A percentile compares a stretch with the other conserved stretches of the same genome.
Evolutionary conservation across 2,113 vertebrate species (phyloP).

Genomic region (Chaetorhynchus papuensis): DNA sequence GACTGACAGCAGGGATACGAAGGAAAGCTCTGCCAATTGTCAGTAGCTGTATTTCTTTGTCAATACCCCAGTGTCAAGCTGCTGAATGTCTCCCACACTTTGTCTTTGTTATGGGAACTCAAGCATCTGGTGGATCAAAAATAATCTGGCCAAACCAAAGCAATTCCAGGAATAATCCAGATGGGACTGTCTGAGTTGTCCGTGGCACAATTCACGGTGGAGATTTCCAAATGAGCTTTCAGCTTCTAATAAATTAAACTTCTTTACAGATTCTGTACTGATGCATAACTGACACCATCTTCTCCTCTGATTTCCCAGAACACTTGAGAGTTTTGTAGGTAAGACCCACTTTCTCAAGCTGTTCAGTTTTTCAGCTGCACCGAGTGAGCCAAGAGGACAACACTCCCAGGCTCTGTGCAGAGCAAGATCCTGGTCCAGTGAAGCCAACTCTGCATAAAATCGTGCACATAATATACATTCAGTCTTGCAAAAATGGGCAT

Average conservation of each 20-base stretch:
- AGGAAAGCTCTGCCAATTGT: neutral
- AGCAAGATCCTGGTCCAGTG: neutral
- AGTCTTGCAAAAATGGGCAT: neutral
- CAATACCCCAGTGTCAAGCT: neutral
- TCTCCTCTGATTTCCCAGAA: neutral
- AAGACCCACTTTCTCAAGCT: neutral
- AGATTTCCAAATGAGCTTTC: neutral
- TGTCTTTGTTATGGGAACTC: neutral
- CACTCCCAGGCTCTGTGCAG: neutral
- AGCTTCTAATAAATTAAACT: neutral
- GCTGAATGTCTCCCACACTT: neutral
- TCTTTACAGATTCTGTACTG: neutral
- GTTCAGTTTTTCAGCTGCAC: neutral
- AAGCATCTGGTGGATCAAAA: neutral
- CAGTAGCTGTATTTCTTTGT: neutral
- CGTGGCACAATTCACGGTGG: neutral
- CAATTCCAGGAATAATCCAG: neutral
- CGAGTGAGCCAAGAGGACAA: neutral
- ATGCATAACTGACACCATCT: neutral
- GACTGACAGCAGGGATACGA: neutral
- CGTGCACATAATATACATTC: neutral
- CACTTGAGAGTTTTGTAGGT: neutral
- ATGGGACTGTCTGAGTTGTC: neutral
- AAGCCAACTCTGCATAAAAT: neutral
- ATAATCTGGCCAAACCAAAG: neutral